phyloP scores from a whole-genome alignment of 1,140 invertebrate species.

The Lamellibrachia luymesi region DNA sequence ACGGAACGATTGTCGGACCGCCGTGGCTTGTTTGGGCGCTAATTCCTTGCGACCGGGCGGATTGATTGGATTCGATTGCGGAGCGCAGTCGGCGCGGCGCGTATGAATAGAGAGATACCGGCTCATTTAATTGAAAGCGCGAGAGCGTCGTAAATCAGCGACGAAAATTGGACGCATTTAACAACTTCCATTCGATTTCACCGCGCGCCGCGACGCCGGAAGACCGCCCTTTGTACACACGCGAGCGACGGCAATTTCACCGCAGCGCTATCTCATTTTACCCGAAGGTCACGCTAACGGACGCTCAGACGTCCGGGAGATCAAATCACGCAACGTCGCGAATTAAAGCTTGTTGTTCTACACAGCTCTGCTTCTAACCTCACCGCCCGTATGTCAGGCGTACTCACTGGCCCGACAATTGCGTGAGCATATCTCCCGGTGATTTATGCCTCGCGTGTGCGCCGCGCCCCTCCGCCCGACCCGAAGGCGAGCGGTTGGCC shows the following conservation, averaged over 20 bases:
- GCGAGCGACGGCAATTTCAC: neutral
- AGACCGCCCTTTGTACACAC: neutral
- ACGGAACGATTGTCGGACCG: neutral
- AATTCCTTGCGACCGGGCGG: neutral
- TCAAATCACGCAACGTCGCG: neutral
- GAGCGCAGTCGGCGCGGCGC: neutral
- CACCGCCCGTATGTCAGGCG: neutral
- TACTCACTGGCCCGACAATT: neutral
- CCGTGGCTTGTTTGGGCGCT: neutral
- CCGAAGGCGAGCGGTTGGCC: neutral
- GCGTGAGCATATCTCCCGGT: neutral
- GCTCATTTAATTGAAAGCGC: neutral
- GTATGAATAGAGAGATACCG: neutral
- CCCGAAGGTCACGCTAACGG: neutral
- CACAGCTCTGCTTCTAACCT: neutral
- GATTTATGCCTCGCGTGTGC: neutral
- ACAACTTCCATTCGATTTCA: constrained; percentile 1
- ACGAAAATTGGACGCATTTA: neutral
- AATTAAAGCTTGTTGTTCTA: neutral
- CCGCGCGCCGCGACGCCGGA: neutral
- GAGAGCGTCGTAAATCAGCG: constrained; percentile 3
- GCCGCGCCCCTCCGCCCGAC: too few species aligned
- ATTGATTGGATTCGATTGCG: neutral
- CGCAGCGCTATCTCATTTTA: neutral
- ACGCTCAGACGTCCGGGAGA: neutral